A percentile compares a stretch with the other conserved stretches of the same genome.
phyloP scores from a whole-genome alignment of 2,888 invertebrate species.

The Lottia scabra region DNA sequence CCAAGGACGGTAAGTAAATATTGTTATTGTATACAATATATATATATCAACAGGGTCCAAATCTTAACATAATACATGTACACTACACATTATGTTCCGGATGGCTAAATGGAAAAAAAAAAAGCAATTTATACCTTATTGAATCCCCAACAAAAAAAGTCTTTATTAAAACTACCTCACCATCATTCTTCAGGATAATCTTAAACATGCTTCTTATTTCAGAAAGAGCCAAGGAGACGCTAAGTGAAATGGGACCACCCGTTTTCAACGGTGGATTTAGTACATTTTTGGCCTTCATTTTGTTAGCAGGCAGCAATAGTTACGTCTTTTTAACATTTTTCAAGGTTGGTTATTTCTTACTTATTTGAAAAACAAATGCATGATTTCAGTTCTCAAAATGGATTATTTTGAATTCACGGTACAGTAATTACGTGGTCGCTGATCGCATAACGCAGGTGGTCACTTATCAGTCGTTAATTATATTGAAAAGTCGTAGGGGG shows the following conservation, averaged over 20 bases:
- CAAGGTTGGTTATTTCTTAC: conserved; percentile 69
- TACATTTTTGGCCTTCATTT: conserved; percentile 80
- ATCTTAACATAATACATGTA: too few relatives aligned
- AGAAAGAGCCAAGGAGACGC: conserved; percentile 72
- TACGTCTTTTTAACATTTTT: conserved; percentile 83
- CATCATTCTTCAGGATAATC: not conserved
- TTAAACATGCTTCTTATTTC: conserved; percentile 15
- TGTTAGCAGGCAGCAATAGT: conserved; percentile 79
- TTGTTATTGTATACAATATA: too few relatives aligned
- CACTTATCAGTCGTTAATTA: too few relatives aligned
- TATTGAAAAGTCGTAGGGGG: too few relatives aligned
- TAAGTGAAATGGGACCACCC: conserved; percentile 81
- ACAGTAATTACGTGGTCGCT: too few relatives aligned
- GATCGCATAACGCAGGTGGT: too few relatives aligned
- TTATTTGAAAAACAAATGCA: not conserved
- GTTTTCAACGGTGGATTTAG: conserved; percentile 84
- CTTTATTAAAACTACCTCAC: not conserved
- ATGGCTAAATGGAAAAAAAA: too few relatives aligned
- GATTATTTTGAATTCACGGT: too few relatives aligned
- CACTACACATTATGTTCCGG: too few relatives aligned
- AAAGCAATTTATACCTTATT: too few relatives aligned
- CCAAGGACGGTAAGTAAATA: conserved; percentile 66
- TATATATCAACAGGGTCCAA: too few relatives aligned
- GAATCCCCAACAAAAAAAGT: too few relatives aligned
- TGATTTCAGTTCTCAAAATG: not conserved